These are phyloP conservation scores for Platysteira castanea DNA, from an alignment of 2,113 vertebrate genomes.

Conservation along the genomic window DNA sequence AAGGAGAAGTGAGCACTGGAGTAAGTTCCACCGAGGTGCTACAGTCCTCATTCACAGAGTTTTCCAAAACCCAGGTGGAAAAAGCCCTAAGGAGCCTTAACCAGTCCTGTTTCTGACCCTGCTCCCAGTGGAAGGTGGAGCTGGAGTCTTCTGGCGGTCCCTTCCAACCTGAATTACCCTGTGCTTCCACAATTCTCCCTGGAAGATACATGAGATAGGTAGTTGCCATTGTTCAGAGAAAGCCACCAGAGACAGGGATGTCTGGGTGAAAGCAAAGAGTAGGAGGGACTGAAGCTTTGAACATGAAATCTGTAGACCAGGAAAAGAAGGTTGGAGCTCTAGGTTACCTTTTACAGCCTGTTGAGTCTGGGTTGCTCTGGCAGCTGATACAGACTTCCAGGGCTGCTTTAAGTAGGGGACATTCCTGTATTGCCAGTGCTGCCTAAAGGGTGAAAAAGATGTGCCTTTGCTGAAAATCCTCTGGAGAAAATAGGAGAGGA, in stretches of 20 bases:
- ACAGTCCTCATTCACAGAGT: neutral
- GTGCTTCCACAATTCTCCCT: neutral
- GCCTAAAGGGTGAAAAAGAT: neutral
- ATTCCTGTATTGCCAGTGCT: neutral
- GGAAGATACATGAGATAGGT: rapidly evolving
- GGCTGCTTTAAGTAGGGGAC: neutral
- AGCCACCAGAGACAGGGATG: neutral
- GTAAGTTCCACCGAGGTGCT: neutral
- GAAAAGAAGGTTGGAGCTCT: neutral
- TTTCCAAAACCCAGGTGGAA: neutral
- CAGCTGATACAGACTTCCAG: neutral
- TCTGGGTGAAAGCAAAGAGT: neutral
- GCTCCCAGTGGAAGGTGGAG: neutral
- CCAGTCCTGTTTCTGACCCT: neutral
- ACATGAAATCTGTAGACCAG: neutral
- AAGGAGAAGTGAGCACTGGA: neutral
- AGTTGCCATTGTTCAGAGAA: neutral
- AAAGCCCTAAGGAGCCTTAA: neutral
- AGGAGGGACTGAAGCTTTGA: neutral
- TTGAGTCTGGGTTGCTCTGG: neutral
- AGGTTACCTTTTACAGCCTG: neutral
- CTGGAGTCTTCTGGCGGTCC: neutral
- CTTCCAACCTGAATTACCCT: neutral
- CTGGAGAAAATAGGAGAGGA: neutral
- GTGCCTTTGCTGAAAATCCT: neutral